Base-by-base conservation (phyloP, 2,888 invertebrate genomes). In the Strigamia transsilvanica region DNA sequence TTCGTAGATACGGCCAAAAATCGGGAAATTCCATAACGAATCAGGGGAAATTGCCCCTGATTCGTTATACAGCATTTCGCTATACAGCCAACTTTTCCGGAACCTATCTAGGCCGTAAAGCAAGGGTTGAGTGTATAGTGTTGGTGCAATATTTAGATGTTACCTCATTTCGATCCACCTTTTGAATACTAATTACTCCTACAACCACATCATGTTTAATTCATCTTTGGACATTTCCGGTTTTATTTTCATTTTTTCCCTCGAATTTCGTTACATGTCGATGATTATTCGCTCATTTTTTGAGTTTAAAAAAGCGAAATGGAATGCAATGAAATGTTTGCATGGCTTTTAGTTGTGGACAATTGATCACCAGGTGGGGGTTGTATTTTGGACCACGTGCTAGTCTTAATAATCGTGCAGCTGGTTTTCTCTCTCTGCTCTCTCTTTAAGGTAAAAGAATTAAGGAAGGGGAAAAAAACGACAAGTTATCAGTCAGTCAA, bases 401-500 rank as follows among this genome's bases (percentile, higher is more conserved):
- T 61, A 61, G 61, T 61, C 61, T 61, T 18, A 21, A 61, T 61
- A 23, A n/a, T 61, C n/a, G 61, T 61, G 61, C 61, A 61, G 61
- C 61, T 61, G 61, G 61, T 61, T n/a, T n/a, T n/a, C n/a, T n/a
- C n/a, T n/a, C n/a, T n/a, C n/a, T n/a, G n/a, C n/a, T n/a, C n/a
- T n/a, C n/a, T n/a, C 61, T 61, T 23, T 61, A 15, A 61, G 61
- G 61, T 21, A 61, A 21, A 61, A 61, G 23, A 61, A 61, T 3
- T 3, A 34, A 34, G 34, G n/a, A n/a, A n/a, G 34, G 34, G 42
- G 42, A 42, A 42, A 61, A 61, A 61, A 21, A 61, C 61, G 61
- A 61, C 61, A 61, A 61, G 61, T 61, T 61, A 61, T 61, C 61
- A 61, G 61, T 61, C 61, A 61, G 61, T 61, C 61, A 61, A 61